Percentiles rank a stretch among this genome's conserved stretches.
Conservation (phyloP, 2,113 vertebrate species). For the Poeciliopsis retropinna region DNA sequence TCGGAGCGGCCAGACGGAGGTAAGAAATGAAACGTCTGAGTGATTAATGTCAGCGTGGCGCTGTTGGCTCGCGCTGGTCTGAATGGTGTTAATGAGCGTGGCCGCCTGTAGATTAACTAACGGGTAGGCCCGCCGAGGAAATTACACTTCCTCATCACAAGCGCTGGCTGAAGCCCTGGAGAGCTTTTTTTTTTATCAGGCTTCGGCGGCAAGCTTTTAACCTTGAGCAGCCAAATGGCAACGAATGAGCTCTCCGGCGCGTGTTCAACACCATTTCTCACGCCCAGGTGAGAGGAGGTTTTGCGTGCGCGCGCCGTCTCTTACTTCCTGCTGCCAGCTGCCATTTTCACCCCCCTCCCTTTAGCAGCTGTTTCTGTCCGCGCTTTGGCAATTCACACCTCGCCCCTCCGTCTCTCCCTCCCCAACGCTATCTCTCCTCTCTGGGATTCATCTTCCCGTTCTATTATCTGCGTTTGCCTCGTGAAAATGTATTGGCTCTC, state of each 20-base stretch:
- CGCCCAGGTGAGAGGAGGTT: constrained; percentile 57
- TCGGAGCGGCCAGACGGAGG: constrained; percentile 37
- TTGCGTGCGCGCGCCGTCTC: constrained; percentile 35
- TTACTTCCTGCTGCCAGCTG: constrained; percentile 33
- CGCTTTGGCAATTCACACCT: constrained; percentile 50
- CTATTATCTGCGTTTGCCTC: constrained; percentile 60
- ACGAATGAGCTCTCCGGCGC: constrained; percentile 60
- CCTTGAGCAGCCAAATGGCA: constrained; percentile 78
- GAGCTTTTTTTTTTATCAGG: constrained; percentile 70
- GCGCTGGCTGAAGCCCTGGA: constrained; percentile 60
- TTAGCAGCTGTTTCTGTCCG: constrained; percentile 39
- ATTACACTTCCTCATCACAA: constrained; percentile 73
- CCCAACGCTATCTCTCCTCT: constrained; percentile 46
- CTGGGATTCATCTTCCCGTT: constrained; percentile 40
- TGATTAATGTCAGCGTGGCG: constrained; percentile 75
- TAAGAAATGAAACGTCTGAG: constrained; percentile 71
- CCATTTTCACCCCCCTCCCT: constrained; percentile 36
- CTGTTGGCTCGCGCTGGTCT: constrained; percentile 71
- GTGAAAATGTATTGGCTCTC: constrained; percentile 35
- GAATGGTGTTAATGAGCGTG: constrained; percentile 78
- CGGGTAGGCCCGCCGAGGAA: constrained; percentile 68
- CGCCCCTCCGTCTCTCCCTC: background rate
- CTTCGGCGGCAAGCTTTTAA: constrained; percentile 74
- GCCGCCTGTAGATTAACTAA: constrained; percentile 79
- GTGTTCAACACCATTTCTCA: constrained; percentile 67